Percentiles rank a stretch among this genome's conserved stretches.
Conservation (phyloP, 2,888 invertebrate species). For the Clivina fossor region DNA sequence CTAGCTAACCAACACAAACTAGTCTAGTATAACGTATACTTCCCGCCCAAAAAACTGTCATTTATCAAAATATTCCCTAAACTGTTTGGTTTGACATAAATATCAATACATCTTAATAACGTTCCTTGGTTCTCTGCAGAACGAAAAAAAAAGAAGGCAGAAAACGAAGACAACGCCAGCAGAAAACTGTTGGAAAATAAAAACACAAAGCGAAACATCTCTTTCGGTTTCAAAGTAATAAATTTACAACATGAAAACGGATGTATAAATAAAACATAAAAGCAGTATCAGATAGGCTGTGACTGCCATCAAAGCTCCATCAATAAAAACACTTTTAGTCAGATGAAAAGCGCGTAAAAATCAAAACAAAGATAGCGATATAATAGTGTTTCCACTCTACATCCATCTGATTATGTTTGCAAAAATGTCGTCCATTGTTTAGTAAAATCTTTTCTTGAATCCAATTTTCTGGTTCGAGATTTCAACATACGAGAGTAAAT, state of each 20-base stretch:
- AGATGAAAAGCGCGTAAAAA: slow-evolving; percentile 33
- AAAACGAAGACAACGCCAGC: too few relatives aligned
- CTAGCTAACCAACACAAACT: not conserved
- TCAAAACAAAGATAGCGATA: slow-evolving; percentile 17
- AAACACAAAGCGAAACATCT: slow-evolving; percentile 32
- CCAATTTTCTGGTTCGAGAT: too few relatives aligned
- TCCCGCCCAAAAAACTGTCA: slow-evolving; percentile 24
- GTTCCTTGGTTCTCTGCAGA: slow-evolving; percentile 16
- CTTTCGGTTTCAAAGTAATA: slow-evolving; percentile 32
- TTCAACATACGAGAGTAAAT: too few relatives aligned
- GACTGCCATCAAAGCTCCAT: slow-evolving; percentile 28
- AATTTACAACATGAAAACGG: slow-evolving; percentile 33
- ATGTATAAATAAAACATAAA: slow-evolving; percentile 34
- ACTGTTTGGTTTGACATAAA: slow-evolving; percentile 33
- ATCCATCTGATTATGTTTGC: too few relatives aligned
- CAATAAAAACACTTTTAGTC: slow-evolving; percentile 35
- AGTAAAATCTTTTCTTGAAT: too few relatives aligned
- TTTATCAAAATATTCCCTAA: slow-evolving; percentile 34
- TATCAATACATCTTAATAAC: slow-evolving; percentile 34
- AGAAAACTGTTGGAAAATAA: slow-evolving; percentile 27
- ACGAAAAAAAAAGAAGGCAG: slow-evolving; percentile 24
- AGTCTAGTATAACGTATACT: slow-evolving; percentile 2
- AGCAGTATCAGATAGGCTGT: slow-evolving; percentile 32
- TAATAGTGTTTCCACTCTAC: too few relatives aligned
- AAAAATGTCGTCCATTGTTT: too few relatives aligned